A percentile compares a stretch with the other conserved stretches of the same genome.
Evolutionary conservation across 37 sponge, comb jelly and placozoan genomes (phyloP).

Genomic region (Bolinopsis microptera): DNA sequence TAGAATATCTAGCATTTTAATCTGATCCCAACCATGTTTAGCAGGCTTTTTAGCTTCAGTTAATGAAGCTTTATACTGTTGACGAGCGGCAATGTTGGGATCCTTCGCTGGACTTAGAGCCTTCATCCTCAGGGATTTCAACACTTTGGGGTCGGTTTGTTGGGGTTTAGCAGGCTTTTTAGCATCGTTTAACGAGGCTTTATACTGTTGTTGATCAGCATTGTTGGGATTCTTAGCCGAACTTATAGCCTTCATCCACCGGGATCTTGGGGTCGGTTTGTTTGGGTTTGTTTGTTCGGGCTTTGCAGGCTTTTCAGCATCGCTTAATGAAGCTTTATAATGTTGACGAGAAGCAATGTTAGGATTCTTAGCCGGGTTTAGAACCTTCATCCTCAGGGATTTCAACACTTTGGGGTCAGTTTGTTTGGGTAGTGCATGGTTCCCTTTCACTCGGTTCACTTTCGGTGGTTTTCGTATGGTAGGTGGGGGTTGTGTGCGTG

Average conservation of each 20-base stretch:
- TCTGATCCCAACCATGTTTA: neutral
- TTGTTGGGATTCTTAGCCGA: neutral
- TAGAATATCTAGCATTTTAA: neutral
- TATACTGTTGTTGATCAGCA: neutral
- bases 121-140: neutral
- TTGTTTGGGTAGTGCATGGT: neutral
- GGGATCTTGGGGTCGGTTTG: neutral
- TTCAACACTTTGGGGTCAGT: neutral
- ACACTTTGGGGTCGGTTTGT: neutral
- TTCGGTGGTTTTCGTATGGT: too few relatives aligned
- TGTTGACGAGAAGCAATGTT: neutral
- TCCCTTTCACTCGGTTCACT: too few relatives aligned
- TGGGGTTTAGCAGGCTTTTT: neutral
- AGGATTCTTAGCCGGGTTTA: neutral
- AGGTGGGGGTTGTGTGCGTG: too few relatives aligned
- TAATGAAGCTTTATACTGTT: neutral
- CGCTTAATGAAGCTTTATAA: neutral
- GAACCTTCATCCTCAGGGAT: neutral
- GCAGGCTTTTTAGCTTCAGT: neutral
- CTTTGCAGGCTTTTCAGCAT: neutral
- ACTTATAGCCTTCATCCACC: neutral
- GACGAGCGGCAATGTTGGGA: neutral
- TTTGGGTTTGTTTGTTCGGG: too few relatives aligned
- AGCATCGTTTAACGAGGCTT: neutral
- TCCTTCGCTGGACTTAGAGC: neutral